Percentiles rank a stretch among this genome's conserved stretches.
Evolutionary conservation across 1,140 invertebrate species (phyloP).

Genomic region (Sarcophaga peregrina): DNA sequence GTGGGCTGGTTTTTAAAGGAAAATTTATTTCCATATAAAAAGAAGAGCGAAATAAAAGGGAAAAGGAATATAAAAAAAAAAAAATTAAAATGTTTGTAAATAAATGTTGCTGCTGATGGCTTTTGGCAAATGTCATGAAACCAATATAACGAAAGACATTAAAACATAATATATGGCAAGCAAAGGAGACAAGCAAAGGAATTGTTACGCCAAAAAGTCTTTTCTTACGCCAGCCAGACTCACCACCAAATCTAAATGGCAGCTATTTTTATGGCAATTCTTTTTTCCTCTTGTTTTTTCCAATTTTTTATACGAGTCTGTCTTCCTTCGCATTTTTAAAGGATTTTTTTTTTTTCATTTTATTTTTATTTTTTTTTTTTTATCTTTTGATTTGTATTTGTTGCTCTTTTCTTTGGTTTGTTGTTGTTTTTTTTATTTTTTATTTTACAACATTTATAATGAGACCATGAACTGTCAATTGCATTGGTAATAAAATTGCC

Average conservation of each 20-base stretch:
- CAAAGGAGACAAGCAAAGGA: neutral
- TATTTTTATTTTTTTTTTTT: neutral
- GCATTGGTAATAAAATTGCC: neutral
- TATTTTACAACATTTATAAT: neutral
- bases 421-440: no score
- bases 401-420: no score
- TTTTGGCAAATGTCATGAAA: conserved; percentile 42
- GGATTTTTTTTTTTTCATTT: no score
- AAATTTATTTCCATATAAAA: neutral
- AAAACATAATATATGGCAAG: conserved; percentile 5
- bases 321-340: neutral
- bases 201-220: neutral
- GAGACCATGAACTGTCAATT: neutral
- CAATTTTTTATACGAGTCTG: neutral
- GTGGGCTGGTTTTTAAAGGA: no score
- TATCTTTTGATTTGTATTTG: neutral
- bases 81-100: neutral
- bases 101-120: conserved; percentile 36
- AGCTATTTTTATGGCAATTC: neutral
- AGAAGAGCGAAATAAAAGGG: neutral
- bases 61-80: neutral
- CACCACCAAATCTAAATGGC: neutral
- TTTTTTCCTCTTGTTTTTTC: neutral
- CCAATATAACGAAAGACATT: neutral
- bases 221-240: neutral